Percentiles rank a stretch among this genome's conserved stretches.
Evolutionary conservation across 2,797 vertebrate species (phyloP).

Genomic region (Falco columbarius): DNA sequence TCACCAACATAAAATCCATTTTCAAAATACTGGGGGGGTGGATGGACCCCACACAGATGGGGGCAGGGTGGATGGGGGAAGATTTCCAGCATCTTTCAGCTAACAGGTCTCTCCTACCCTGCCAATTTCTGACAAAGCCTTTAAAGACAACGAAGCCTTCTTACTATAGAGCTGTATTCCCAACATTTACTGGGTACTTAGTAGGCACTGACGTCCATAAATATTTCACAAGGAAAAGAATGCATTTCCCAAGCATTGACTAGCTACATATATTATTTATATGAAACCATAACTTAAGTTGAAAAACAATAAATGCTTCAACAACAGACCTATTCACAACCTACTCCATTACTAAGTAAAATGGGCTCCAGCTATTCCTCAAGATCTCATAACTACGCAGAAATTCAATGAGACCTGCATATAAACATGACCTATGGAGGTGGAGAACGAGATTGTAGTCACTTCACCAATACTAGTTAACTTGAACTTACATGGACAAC

Average conservation of each 20-base stretch:
- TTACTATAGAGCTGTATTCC: neutral
- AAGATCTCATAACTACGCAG: neutral
- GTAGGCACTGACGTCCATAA: constrained; percentile 76
- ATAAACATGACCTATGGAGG: neutral
- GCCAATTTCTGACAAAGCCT: neutral
- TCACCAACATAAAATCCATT: neutral
- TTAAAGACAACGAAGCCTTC: constrained; percentile 4
- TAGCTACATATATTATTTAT: constrained; percentile 79
- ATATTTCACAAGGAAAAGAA: constrained; percentile 80
- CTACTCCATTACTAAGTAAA: constrained; percentile 43
- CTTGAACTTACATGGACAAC: neutral
- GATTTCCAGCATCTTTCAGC: neutral
- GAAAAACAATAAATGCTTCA: constrained; percentile 73
- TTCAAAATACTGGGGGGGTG: neutral
- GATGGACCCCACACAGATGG: neutral
- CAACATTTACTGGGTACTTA: constrained; percentile 74
- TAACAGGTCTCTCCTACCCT: neutral
- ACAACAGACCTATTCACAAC: constrained; percentile 43
- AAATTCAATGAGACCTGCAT: neutral
- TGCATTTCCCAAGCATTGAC: constrained; percentile 74
- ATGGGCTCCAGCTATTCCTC: neutral
- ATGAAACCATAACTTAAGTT: constrained; percentile 78
- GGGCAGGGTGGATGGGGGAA: too few relatives aligned
- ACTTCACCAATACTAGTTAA: neutral
- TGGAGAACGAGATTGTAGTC: neutral